These are phyloP conservation scores for Periphyllus acericola DNA, from an alignment of 2,888 invertebrate genomes.

Conservation along the genomic window DNA sequence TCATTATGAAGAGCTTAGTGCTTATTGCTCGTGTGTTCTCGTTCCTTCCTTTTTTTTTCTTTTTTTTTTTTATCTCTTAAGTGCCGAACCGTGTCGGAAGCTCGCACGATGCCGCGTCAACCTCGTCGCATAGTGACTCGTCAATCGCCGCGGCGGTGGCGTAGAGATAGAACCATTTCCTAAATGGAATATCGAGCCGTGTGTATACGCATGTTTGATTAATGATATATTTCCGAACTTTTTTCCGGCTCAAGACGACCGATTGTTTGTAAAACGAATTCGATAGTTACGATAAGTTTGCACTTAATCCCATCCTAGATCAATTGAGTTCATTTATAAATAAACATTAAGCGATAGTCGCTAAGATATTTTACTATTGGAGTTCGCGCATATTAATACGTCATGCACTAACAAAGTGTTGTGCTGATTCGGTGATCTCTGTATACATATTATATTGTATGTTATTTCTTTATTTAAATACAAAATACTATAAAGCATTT, in stretches of 20 bases:
- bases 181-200: conserved; percentile 51
- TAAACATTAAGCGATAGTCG: too few species aligned
- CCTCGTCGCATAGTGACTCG: conserved; percentile 24
- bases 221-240: conserved; percentile 41
- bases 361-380: too few species aligned
- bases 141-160: not conserved
- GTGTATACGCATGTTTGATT: conserved; percentile 40
- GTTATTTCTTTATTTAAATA: too few species aligned
- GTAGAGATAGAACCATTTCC: conserved; percentile 38
- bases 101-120: conserved; percentile 1
- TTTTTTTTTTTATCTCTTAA: conserved; percentile 44
- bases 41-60: not conserved
- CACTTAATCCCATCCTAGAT: not conserved
- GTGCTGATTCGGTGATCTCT: too few species aligned
- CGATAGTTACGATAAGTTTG: not conserved
- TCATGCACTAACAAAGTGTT: too few species aligned
- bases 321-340: too few species aligned
- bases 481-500: too few species aligned
- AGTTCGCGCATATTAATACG: too few species aligned
- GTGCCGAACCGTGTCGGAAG: conserved; percentile 60
- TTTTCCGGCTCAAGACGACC: not conserved
- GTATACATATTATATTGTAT: too few species aligned
- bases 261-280: not conserved
- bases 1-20: conserved; percentile 58
- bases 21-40: conserved; percentile 24